These are phyloP conservation scores for Bubo bubo DNA, from an alignment of 2,113 vertebrate species.

Conservation along the genomic window DNA sequence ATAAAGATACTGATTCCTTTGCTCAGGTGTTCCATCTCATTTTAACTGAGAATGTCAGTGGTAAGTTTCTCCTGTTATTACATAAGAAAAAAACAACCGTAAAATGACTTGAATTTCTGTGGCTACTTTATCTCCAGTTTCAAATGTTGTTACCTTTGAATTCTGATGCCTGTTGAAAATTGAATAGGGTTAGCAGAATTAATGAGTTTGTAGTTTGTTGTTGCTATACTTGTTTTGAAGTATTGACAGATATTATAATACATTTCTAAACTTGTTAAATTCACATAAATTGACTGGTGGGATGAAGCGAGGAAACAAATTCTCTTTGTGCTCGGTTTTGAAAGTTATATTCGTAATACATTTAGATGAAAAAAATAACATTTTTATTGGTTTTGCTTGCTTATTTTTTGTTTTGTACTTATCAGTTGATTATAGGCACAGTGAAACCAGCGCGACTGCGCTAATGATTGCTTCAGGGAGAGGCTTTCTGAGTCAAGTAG, in stretches of 20 bases:
- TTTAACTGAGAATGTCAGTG: constrained; percentile 88
- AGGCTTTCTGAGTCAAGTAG: constrained; percentile 87
- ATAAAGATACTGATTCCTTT: constrained; percentile 85
- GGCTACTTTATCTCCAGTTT: neutral
- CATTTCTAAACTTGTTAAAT: neutral
- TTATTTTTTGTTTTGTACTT: neutral
- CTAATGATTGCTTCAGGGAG: constrained; percentile 91
- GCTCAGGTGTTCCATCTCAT: constrained; percentile 92
- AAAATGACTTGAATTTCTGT: neutral
- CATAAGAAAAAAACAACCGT: fast-evolving
- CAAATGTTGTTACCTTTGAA: neutral
- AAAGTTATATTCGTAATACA: neutral
- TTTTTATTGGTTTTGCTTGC: neutral
- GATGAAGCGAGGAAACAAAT: neutral
- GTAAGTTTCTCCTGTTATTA: constrained; percentile 70
- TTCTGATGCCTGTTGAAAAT: neutral
- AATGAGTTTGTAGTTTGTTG: neutral
- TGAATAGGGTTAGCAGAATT: neutral
- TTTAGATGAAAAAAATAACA: neutral
- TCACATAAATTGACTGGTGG: neutral
- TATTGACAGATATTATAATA: neutral
- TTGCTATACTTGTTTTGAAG: neutral
- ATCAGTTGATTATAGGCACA: constrained; percentile 92
- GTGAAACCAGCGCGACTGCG: constrained; percentile 85
- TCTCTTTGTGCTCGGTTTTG: neutral